These are phyloP conservation scores for Chaunax sp. DNA, from an alignment of 2,797 vertebrate genomes.

Conservation along the genomic window DNA sequence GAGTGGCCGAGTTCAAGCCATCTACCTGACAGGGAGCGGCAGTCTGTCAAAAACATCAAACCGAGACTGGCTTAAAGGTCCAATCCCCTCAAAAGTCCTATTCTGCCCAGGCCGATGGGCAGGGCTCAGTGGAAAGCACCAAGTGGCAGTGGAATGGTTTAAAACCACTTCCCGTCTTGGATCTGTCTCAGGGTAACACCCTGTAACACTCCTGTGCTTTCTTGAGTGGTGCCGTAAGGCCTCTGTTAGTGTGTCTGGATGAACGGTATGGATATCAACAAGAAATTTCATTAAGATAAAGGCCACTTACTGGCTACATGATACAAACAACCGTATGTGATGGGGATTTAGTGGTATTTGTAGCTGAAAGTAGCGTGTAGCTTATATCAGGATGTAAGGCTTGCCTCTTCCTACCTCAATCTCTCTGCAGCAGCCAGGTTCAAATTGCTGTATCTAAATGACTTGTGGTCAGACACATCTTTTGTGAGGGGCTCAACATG, in stretches of 20 bases:
- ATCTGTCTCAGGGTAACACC: conserved; percentile 8
- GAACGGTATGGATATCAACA: conserved; percentile 16
- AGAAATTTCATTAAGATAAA: background rate
- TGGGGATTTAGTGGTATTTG: background rate
- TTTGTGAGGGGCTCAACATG: background rate
- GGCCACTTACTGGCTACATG: background rate
- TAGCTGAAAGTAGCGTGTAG: conserved; percentile 1
- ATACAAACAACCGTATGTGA: conserved; percentile 5
- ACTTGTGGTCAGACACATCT: background rate
- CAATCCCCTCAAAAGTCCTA: conserved; percentile 50
- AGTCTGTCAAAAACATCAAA: conserved; percentile 65
- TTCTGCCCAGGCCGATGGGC: conserved; percentile 24
- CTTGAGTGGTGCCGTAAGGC: background rate
- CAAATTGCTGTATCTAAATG: background rate
- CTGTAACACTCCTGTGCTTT: conserved; percentile 2
- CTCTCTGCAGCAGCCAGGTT: conserved; percentile 4
- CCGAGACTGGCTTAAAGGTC: conserved; percentile 50
- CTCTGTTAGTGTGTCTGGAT: background rate
- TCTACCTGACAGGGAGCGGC: conserved; percentile 51
- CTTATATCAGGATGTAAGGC: too few relatives aligned
- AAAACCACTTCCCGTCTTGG: conserved; percentile 10
- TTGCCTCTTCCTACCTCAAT: too few relatives aligned
- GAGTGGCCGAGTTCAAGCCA: conserved; percentile 57
- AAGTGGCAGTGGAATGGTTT: conserved; percentile 22
- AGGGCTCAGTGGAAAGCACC: conserved; percentile 15